These are phyloP conservation scores for Anomalospiza imberbis DNA, from an alignment of 2,797 vertebrate genomes.

Conservation along the genomic window DNA sequence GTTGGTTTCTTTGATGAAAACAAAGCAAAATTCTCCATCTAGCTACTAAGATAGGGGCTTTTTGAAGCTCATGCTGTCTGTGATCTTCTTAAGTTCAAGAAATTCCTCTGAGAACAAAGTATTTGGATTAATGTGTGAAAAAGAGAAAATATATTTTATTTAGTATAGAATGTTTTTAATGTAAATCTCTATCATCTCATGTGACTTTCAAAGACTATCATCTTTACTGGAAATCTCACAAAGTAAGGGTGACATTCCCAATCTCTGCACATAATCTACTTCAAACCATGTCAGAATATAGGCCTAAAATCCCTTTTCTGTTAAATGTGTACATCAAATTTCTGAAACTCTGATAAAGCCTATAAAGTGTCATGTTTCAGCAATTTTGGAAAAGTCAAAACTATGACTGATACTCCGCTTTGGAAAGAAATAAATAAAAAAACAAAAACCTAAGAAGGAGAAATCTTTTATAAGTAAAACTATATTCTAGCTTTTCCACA, in stretches of 20 bases:
- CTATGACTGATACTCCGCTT: background rate
- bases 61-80: background rate
- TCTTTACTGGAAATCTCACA: background rate
- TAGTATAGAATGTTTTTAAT: background rate
- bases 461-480: background rate
- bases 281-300: background rate
- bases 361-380: background rate
- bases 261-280: accelerated
- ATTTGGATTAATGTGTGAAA: background rate
- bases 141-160: background rate
- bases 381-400: background rate
- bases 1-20: background rate
- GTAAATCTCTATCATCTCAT: background rate
- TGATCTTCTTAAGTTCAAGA: background rate
- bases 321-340: background rate
- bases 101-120: background rate
- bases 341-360: background rate
- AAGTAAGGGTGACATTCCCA: background rate
- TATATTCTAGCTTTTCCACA: background rate
- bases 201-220: background rate
- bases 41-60: background rate
- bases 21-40: background rate
- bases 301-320: background rate
- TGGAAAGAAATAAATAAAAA: background rate
- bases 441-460: background rate